phyloP scores from a whole-genome alignment of 2,888 invertebrate genomes.

The Odontomyia ornata region DNA sequence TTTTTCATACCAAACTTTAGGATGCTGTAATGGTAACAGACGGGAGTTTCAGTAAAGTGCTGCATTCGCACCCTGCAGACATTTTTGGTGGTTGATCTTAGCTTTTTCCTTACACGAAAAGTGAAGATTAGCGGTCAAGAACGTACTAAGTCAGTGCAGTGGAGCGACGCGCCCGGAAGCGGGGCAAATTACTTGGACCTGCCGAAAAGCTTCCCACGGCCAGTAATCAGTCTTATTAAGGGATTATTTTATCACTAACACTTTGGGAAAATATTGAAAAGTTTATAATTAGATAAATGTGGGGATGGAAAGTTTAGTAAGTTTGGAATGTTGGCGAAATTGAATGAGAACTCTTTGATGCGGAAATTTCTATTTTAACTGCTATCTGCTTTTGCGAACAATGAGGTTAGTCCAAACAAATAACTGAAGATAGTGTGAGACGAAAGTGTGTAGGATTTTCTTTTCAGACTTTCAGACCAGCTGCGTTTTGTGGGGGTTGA shows the following conservation, averaged over 20 bases:
- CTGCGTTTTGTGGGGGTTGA: no score
- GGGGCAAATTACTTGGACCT: background rate
- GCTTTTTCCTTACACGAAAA: background rate
- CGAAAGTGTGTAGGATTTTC: background rate
- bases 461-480: background rate
- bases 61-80: background rate
- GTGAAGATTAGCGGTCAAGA: conserved; percentile 1
- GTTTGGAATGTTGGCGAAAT: conserved; percentile 5
- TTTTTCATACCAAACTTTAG: background rate
- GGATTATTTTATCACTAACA: conserved; percentile 3
- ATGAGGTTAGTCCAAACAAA: background rate
- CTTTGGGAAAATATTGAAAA: background rate
- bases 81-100: background rate
- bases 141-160: background rate
- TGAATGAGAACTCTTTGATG: conserved; percentile 32
- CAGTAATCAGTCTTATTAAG: conserved; percentile 27
- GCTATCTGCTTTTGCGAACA: background rate
- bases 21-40: background rate
- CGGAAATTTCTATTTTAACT: conserved; percentile 1
- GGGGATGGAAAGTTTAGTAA: background rate
- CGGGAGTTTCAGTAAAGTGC: background rate
- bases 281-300: conserved; percentile 19
- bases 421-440: no score
- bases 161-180: background rate
- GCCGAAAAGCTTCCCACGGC: background rate